A percentile compares a stretch with the other conserved stretches of the same genome.
Conservation (phyloP, 2,113 vertebrate species). For the Gallinago jamesoni region DNA sequence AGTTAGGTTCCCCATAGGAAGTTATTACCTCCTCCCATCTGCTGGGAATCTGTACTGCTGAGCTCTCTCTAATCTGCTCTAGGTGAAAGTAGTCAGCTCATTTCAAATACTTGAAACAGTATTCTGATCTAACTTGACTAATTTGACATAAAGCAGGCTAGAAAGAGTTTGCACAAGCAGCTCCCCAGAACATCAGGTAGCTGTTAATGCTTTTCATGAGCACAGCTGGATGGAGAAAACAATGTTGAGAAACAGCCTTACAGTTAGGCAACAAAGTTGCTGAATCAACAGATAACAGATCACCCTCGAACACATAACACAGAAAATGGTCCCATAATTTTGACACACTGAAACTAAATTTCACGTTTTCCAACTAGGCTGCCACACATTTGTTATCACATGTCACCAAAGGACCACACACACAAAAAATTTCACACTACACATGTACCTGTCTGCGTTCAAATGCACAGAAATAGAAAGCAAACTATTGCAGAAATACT, state of each 20-base stretch:
- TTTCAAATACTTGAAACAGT: background rate
- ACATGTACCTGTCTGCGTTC: too few species aligned
- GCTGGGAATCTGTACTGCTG: background rate
- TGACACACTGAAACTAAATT: background rate
- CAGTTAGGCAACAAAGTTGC: background rate
- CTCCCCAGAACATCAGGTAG: background rate
- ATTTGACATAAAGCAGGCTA: background rate
- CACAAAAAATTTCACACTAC: background rate
- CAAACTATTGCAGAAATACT: background rate
- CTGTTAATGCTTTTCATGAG: background rate
- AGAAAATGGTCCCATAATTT: background rate
- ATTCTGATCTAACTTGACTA: background rate
- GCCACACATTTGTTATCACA: background rate
- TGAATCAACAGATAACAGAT: background rate
- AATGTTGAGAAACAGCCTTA: background rate
- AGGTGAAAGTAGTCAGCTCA: background rate
- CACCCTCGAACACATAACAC: background rate
- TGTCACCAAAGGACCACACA: background rate
- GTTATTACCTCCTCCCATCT: background rate
- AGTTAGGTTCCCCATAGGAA: background rate
- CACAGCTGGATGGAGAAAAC: background rate
- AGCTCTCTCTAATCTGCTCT: background rate
- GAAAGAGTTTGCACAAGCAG: background rate
- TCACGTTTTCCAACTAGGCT: background rate
- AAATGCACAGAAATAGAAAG: background rate